Conservation (phyloP, 2,797 vertebrate genomes). For the Acipenser oxyrinchus region DNA sequence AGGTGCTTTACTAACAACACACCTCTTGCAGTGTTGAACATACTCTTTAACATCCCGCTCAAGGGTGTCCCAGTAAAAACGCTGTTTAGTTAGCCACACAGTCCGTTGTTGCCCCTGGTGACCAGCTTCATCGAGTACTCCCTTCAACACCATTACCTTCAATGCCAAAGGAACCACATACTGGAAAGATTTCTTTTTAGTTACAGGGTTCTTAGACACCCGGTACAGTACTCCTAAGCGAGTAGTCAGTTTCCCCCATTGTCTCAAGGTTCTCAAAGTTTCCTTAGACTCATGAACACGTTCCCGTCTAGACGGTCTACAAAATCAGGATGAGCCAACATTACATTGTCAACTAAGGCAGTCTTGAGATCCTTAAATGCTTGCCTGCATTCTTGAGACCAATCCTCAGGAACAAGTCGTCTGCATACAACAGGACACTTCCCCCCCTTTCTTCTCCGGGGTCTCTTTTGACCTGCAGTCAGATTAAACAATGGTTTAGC, state of each 20-base stretch:
- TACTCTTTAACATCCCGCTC: conserved; percentile 6
- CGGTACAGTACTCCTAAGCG: conserved; percentile 8
- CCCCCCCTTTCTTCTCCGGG: background rate
- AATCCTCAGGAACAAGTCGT: conserved; percentile 11
- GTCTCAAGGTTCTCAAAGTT: conserved; percentile 9
- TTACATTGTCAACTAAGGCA: conserved; percentile 4
- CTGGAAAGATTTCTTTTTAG: conserved; percentile 9
- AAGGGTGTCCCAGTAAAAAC: conserved; percentile 13
- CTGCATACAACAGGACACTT: background rate
- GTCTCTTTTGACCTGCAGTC: conserved; percentile 1
- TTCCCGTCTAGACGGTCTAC: conserved; percentile 13
- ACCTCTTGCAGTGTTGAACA: conserved; percentile 10
- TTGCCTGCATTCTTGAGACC: conserved; percentile 7
- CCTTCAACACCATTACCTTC: conserved; percentile 5
- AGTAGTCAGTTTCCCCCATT: conserved; percentile 9
- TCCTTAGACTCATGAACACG: conserved; percentile 1
- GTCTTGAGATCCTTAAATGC: conserved; percentile 16
- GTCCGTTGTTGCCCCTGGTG: conserved; percentile 15
- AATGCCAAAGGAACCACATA: conserved; percentile 3
- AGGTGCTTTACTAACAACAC: conserved; percentile 13
- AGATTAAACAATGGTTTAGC: conserved; percentile 22
- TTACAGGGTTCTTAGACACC: conserved; percentile 9
- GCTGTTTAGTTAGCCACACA: conserved; percentile 10
- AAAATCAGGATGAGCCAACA: conserved; percentile 19
- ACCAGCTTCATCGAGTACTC: conserved; percentile 15